These are phyloP conservation scores for Melopsittacus undulatus DNA, from an alignment of 2,797 vertebrate genomes.

Conservation along the genomic window DNA sequence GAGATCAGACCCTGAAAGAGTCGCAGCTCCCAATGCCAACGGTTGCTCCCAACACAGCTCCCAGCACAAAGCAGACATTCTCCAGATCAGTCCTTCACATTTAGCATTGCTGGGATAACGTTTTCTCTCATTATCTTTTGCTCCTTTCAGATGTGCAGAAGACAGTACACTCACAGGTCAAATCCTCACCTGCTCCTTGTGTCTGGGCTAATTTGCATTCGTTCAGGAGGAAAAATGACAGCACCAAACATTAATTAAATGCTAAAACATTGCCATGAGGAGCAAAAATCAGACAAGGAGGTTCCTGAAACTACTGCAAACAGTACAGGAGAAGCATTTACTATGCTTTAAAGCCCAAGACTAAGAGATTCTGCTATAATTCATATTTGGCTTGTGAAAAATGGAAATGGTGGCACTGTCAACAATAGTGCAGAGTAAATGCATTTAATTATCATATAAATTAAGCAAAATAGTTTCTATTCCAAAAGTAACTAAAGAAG, in stretches of 20 bases:
- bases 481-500: background rate
- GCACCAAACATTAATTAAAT: background rate
- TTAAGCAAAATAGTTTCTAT: background rate
- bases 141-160: background rate
- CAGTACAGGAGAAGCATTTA: background rate
- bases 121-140: background rate
- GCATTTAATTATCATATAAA: background rate
- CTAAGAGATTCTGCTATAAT: background rate
- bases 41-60: background rate
- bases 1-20: background rate
- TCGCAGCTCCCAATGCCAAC: background rate
- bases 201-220: background rate
- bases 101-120: background rate
- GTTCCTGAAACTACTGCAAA: background rate
- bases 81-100: background rate
- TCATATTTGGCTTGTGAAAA: fast-evolving
- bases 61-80: background rate
- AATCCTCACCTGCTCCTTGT: background rate
- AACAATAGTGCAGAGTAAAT: fast-evolving
- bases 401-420: background rate
- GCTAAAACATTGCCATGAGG: background rate
- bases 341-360: background rate
- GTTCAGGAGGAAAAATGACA: fast-evolving
- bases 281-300: background rate
- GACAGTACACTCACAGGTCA: background rate